Conservation (phyloP, 2,797 vertebrate species). For the Neosilurus hyrtlii region DNA sequence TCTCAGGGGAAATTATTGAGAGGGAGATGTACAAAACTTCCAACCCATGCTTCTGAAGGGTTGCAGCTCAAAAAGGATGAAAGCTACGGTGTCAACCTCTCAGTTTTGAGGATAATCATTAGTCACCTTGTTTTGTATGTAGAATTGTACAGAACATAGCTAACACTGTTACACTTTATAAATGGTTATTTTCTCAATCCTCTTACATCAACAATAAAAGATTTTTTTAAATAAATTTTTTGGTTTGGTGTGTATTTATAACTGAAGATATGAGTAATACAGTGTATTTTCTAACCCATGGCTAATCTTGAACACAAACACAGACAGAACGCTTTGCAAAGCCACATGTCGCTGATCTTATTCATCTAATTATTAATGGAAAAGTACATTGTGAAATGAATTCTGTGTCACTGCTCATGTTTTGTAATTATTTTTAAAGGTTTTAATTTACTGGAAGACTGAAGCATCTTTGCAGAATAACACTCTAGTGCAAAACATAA, state of each 20-base stretch:
- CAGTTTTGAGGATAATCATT: constrained; percentile 47
- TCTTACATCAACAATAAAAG: constrained; percentile 54
- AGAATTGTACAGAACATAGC: constrained; percentile 51
- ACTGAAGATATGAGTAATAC: not conserved
- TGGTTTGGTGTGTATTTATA: not conserved
- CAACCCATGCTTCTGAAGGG: not conserved
- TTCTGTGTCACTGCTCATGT: not conserved
- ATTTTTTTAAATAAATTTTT: constrained; percentile 25
- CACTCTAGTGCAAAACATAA: constrained; percentile 69
- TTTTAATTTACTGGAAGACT: constrained; percentile 58
- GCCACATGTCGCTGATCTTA: not conserved
- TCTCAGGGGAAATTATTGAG: not conserved
- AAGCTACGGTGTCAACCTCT: constrained; percentile 29
- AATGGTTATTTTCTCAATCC: constrained; percentile 60
- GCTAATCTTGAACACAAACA: not conserved
- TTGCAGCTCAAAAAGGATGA: not conserved
- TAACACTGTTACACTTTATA: constrained; percentile 52
- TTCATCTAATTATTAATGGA: not conserved
- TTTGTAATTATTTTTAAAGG: not conserved
- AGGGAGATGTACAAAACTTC: not conserved
- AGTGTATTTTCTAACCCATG: not conserved
- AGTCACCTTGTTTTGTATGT: constrained; percentile 55
- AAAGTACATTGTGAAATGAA: not conserved
- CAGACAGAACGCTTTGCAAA: not conserved
- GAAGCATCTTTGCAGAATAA: constrained; percentile 47